Base-by-base conservation (phyloP, 2,888 invertebrate species). In the Linnaemya vulpina region DNA sequence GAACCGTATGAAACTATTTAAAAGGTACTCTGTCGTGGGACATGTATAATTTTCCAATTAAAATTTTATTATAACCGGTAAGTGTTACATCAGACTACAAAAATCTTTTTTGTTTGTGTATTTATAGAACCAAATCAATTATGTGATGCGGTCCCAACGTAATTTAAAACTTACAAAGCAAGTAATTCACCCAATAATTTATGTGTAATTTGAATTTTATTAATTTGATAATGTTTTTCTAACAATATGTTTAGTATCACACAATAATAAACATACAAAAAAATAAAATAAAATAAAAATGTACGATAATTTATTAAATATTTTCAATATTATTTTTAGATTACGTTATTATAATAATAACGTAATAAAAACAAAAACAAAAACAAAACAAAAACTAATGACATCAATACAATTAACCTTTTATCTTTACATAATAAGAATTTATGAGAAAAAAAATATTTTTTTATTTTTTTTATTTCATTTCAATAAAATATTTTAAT, bases 401-500 rank as follows among this genome's bases (percentile, higher is more conserved):
- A 68, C n/a, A 53, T n/a, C 25, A 17, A 30, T 58, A 58, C 35
- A 30, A 60, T 60, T 20, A 38, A 38, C 17, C 17, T 40, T 38
- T 11, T 30, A 58, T 58, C 15, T 60, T 38, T 22, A 10, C 13
- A 55, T 22, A 51, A 35, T 68, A 35, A 51, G 11, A 53, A 65
- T 46, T 25, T 55, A 25, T 20, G 15, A 58, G 15, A 58, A 43
- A 17, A 58, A n/a, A n/a, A n/a, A n/a, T n/a, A n/a, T n/a, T n/a
- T n/a, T n/a, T n/a, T n/a, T n/a, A n/a, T n/a, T n/a, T n/a, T 46
- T 58, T 43, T 20, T 35, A 30, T 60, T 30, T 46, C n/a, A 60
- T 43, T 55, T 55, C 35, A 30, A 43, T 25, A 60, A 60, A 73
- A 46, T 60, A 46, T 30, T 46, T 60, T 40, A 73, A 62, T 73